phyloP scores from a whole-genome alignment of 2,797 vertebrate species.

The Perodicticus potto region DNA sequence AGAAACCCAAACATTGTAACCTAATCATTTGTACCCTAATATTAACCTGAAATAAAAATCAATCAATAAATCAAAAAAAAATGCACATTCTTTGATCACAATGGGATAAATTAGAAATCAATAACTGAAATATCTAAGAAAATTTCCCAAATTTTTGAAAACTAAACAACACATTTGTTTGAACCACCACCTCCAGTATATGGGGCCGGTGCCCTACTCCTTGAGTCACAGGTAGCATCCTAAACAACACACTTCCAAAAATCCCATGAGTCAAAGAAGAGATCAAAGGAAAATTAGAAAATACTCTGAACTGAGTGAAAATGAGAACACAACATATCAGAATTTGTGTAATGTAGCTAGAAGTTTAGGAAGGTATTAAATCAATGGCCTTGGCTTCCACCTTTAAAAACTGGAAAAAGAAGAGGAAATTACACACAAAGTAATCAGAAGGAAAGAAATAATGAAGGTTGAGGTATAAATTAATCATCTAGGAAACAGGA shows the following conservation, averaged over 20 bases:
- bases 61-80: too few relatives aligned
- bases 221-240: too few relatives aligned
- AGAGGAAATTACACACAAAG: neutral
- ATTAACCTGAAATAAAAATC: too few relatives aligned
- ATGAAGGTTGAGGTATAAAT: neutral
- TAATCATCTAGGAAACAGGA: neutral
- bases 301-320: conserved; percentile 35
- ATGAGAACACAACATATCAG: neutral
- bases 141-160: neutral
- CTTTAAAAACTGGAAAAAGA: conserved; percentile 6
- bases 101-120: conserved; percentile 10
- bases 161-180: neutral
- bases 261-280: neutral
- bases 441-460: conserved; percentile 18
- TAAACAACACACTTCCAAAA: conserved; percentile 31
- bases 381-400: too few relatives aligned
- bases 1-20: too few relatives aligned
- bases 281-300: neutral
- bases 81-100: neutral
- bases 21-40: too few relatives aligned
- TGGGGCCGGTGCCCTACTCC: too few relatives aligned
- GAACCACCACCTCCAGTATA: too few relatives aligned
- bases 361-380: too few relatives aligned
- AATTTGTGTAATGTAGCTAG: neutral
- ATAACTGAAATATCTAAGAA: neutral